Conservation (phyloP, 1,140 invertebrate species). For the Scaptomyza montana region DNA sequence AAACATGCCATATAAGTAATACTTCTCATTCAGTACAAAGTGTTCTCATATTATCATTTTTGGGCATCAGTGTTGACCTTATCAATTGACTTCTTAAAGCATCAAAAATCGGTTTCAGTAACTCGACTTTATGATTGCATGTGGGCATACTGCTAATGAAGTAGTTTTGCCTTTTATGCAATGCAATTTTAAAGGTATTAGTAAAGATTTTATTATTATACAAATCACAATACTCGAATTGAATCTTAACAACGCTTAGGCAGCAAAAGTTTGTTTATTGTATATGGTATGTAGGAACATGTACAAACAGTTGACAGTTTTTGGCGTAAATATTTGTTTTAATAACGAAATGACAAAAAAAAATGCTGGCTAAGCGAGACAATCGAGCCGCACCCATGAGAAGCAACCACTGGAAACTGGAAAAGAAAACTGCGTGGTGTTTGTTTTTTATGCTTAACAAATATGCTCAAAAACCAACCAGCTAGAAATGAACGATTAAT, state of each 20-base stretch:
- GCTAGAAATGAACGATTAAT: no score
- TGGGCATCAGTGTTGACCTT: conserved; percentile 27
- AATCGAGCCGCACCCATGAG: conserved; percentile 58
- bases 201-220: conserved; percentile 7
- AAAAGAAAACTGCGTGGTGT: conserved; percentile 69
- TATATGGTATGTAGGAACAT: conserved; percentile 5
- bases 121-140: conserved; percentile 1
- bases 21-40: neutral
- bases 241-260: neutral
- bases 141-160: no score
- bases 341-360: conserved; percentile 45
- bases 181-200: neutral
- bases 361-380: conserved; percentile 22
- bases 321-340: conserved; percentile 69
- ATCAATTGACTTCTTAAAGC: neutral
- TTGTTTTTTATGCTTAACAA: conserved; percentile 1
- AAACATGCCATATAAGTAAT: neutral
- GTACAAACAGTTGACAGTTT: conserved; percentile 29
- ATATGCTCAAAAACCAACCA: no score
- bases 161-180: neutral
- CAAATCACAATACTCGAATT: no score
- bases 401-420: conserved; percentile 53
- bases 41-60: neutral
- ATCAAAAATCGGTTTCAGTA: neutral
- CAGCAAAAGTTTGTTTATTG: neutral